These are phyloP conservation scores for Lobophora halterata DNA, from an alignment of 2,888 invertebrate species.

Conservation along the genomic window DNA sequence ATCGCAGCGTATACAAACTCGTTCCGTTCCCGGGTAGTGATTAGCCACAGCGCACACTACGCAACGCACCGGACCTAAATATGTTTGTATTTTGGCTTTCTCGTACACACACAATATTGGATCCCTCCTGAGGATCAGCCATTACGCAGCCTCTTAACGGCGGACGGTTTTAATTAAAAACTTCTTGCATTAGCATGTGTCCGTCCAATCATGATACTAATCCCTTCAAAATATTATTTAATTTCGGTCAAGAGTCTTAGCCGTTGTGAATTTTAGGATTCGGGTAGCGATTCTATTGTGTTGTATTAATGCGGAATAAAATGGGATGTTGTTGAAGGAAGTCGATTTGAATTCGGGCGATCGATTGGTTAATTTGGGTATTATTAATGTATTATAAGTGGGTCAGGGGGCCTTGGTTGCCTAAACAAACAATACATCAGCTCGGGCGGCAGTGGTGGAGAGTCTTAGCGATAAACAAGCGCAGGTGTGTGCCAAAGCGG, in stretches of 20 bases:
- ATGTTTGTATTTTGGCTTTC: conserved; percentile 77
- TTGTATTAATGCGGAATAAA: conserved; percentile 30
- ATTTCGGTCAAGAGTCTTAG: conserved; percentile 48
- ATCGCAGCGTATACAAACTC: conserved; percentile 61
- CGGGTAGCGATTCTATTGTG: conserved; percentile 31
- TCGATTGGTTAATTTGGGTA: conserved; percentile 47
- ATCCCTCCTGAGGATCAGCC: conserved; percentile 75
- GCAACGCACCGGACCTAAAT: conserved; percentile 72
- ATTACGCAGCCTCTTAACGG: conserved; percentile 79
- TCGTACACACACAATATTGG: conserved; percentile 70
- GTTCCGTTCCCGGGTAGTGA: conserved; percentile 57
- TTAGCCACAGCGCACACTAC: conserved; percentile 67
- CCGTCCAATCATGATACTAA: conserved; percentile 68
- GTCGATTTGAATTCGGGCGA: conserved; percentile 25
- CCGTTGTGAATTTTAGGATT: conserved; percentile 30
- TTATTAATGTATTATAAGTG: conserved; percentile 61
- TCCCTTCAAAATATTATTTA: conserved; percentile 74
- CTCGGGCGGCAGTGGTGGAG: conserved; percentile 40
- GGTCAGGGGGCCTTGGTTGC: conserved; percentile 48
- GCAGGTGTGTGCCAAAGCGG: conserved; percentile 57
- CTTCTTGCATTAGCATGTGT: conserved; percentile 79
- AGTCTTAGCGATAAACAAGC: conserved; percentile 69
- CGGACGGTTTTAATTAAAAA: conserved; percentile 80
- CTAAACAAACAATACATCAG: conserved; percentile 67
- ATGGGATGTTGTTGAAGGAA: conserved; percentile 24